Conservation (phyloP, 2,888 invertebrate species). For the Anoncus sp. region DNA sequence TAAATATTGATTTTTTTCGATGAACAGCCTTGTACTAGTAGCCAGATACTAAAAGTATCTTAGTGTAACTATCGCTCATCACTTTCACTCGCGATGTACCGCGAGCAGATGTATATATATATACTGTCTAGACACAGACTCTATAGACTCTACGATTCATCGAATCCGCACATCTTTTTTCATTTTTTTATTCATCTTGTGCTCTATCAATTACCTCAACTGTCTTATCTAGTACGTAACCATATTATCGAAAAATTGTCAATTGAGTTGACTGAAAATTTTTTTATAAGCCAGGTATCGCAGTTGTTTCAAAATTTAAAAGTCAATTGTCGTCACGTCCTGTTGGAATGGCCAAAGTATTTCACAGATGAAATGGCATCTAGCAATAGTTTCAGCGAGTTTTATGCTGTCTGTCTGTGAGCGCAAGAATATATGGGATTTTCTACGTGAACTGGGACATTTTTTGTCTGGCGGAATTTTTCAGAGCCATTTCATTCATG, state of each 20-base stretch:
- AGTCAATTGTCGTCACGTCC: not conserved
- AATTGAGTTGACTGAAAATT: no score
- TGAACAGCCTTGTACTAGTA: slow-evolving; percentile 20
- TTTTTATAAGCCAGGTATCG: no score
- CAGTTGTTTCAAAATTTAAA: no score
- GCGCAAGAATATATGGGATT: not conserved
- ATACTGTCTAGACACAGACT: no score
- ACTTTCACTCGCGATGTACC: slow-evolving; percentile 77
- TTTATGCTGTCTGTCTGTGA: not conserved
- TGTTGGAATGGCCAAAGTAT: not conserved
- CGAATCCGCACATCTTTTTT: not conserved
- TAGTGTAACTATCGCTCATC: slow-evolving; percentile 56
- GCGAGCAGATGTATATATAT: slow-evolving; percentile 44
- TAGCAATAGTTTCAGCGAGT: not conserved
- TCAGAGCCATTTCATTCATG: not conserved
- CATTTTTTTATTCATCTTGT: slow-evolving; percentile 5
- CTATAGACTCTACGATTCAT: slow-evolving; percentile 33
- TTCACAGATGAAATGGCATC: not conserved
- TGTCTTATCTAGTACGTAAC: no score
- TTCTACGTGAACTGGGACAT: not conserved
- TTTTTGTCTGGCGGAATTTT: not conserved
- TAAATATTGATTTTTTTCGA: slow-evolving; percentile 28
- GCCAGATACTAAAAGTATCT: slow-evolving; percentile 9
- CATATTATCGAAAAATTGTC: no score
- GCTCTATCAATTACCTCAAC: not conserved